Evolutionary conservation across 2,888 invertebrate genomes (phyloP).

Genomic region (Allolobophora icterica): DNA sequence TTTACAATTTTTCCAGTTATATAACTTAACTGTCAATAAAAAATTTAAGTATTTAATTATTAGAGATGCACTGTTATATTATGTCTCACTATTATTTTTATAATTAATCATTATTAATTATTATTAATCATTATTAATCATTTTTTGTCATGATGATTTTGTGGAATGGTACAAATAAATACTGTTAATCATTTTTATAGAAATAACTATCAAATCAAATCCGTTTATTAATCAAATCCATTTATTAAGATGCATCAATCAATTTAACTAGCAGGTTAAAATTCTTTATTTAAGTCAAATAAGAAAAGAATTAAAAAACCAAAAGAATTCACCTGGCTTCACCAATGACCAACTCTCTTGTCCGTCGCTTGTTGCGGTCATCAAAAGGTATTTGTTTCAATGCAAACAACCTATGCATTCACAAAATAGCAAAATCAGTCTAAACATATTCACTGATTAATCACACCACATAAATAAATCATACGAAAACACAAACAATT

Average conservation of each 20-base stretch:
- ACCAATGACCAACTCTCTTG: slow-evolving; percentile 58
- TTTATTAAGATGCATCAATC: too few relatives aligned
- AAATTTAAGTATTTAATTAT: neutral
- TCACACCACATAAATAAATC: neutral
- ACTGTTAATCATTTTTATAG: neutral
- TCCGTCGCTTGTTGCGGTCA: slow-evolving; percentile 58
- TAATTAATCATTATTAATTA: too few relatives aligned
- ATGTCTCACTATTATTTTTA: neutral
- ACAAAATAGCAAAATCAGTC: neutral
- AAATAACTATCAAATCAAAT: neutral
- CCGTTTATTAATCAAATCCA: too few relatives aligned
- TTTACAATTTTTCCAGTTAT: too few relatives aligned
- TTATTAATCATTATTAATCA: too few relatives aligned
- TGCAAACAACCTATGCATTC: slow-evolving; percentile 56
- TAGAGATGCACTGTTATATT: too few relatives aligned
- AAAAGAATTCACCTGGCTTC: slow-evolving; percentile 58
- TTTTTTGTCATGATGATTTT: too few relatives aligned
- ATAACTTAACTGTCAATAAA: neutral
- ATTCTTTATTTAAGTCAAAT: neutral
- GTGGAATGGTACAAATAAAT: too few relatives aligned
- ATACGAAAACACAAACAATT: neutral
- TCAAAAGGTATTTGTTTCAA: slow-evolving; percentile 61
- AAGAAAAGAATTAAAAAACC: neutral
- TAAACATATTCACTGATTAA: neutral
- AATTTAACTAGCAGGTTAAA: too few relatives aligned